These are phyloP conservation scores for Pluvialis apricaria DNA, from an alignment of 2,113 vertebrate genomes.

Conservation along the genomic window DNA sequence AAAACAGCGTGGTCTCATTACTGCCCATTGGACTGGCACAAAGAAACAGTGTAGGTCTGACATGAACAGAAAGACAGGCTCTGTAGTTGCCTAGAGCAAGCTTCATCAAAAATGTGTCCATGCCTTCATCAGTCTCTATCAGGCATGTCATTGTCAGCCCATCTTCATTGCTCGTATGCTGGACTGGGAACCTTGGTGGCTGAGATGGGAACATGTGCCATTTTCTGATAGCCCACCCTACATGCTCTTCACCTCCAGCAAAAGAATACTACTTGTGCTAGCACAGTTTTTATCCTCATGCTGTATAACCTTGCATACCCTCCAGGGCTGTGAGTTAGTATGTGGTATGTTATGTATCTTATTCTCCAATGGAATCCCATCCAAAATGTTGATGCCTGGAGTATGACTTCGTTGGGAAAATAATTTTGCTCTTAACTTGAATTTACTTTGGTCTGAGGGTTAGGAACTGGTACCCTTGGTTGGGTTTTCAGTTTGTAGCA, in stretches of 20 bases:
- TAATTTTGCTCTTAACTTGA: not conserved
- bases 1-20: not conserved
- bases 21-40: not conserved
- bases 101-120: not conserved
- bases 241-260: not conserved
- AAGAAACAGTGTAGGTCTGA: not conserved
- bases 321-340: not conserved
- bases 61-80: not conserved
- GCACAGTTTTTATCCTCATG: not conserved
- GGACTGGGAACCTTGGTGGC: not conserved
- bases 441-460: not conserved
- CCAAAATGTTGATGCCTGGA: no score
- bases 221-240: not conserved
- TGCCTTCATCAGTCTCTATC: fast-evolving
- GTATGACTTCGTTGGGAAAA: no score
- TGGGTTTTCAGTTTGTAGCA: not conserved
- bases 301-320: fast-evolving
- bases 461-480: not conserved
- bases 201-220: not conserved
- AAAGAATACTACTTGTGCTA: not conserved
- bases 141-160: no score
- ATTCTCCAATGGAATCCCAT: no score
- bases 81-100: not conserved
- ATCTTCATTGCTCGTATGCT: not conserved
- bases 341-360: no score